These are phyloP conservation scores for Hoplostethus atlanticus DNA, from an alignment of 2,797 vertebrate species.

Conservation along the genomic window DNA sequence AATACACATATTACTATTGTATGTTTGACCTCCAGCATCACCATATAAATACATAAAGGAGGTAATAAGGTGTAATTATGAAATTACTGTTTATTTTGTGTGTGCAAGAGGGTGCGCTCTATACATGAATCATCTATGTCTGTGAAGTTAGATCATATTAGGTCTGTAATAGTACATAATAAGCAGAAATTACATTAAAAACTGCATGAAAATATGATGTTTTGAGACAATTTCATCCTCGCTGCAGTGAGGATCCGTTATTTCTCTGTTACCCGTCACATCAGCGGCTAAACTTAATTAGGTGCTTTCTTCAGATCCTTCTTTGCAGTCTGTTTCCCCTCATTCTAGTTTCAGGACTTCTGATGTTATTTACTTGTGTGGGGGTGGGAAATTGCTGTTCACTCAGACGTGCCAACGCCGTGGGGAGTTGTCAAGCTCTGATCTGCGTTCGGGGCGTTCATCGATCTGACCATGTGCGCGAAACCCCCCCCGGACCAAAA, in stretches of 20 bases:
- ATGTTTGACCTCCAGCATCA: background rate
- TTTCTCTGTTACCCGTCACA: background rate
- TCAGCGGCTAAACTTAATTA: constrained; percentile 39
- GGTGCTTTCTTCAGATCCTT: constrained; percentile 36
- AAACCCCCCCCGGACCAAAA: constrained; percentile 62
- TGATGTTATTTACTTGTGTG: constrained; percentile 75
- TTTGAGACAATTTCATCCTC: no score
- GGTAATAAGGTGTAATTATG: no score
- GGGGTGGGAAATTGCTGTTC: constrained; percentile 77
- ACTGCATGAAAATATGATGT: background rate
- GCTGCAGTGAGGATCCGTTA: background rate
- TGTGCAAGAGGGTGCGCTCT: background rate
- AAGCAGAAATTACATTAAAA: background rate
- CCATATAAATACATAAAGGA: no score
- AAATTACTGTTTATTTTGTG: no score
- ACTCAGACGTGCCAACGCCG: constrained; percentile 77
- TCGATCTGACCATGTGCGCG: constrained; percentile 73
- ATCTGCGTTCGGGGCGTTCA: constrained; percentile 72
- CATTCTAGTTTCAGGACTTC: constrained; percentile 49
- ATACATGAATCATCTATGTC: background rate
- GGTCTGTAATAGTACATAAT: background rate
- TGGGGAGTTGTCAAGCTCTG: constrained; percentile 79
- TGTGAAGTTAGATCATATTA: background rate
- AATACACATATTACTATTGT: no score
- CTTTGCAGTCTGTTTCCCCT: constrained; percentile 53